A percentile compares a stretch with the other conserved stretches of the same genome.
Evolutionary conservation across 2,113 vertebrate genomes (phyloP).

Genomic region (Galeopterus variegatus): DNA sequence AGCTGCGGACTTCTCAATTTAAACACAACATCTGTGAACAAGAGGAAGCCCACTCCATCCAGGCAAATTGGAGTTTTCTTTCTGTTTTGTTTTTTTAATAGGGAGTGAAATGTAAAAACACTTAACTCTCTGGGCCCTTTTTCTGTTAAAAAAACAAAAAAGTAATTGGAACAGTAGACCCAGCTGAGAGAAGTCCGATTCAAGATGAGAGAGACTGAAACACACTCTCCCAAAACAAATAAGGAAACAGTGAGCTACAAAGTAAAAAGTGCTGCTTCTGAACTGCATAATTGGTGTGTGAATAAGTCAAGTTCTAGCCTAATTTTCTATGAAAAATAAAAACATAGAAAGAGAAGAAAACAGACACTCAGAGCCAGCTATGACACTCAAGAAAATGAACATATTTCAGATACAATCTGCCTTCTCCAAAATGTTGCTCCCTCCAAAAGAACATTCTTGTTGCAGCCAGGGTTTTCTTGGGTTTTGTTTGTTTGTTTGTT

Average conservation of each 20-base stretch:
- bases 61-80: not conserved
- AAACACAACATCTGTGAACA: conserved; percentile 6
- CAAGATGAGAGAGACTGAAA: not conserved
- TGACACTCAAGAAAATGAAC: not conserved
- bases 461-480: too few species aligned
- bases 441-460: not conserved
- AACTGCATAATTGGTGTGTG: not conserved
- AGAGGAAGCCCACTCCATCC: not conserved
- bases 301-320: conserved; percentile 9
- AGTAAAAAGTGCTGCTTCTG: not conserved
- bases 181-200: not conserved
- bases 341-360: not conserved
- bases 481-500: too few species aligned
- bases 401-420: not conserved
- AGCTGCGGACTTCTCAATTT: not conserved
- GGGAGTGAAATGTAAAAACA: not conserved
- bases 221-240: not conserved
- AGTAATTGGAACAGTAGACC: conserved; percentile 32
- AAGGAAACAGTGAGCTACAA: not conserved
- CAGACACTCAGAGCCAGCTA: not conserved
- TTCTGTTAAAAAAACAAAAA: not conserved
- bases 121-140: not conserved
- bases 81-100: not conserved
- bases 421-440: not conserved
- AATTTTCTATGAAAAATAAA: not conserved